Conservation (phyloP, 2,113 vertebrate species). For the Nibea albiflora region DNA sequence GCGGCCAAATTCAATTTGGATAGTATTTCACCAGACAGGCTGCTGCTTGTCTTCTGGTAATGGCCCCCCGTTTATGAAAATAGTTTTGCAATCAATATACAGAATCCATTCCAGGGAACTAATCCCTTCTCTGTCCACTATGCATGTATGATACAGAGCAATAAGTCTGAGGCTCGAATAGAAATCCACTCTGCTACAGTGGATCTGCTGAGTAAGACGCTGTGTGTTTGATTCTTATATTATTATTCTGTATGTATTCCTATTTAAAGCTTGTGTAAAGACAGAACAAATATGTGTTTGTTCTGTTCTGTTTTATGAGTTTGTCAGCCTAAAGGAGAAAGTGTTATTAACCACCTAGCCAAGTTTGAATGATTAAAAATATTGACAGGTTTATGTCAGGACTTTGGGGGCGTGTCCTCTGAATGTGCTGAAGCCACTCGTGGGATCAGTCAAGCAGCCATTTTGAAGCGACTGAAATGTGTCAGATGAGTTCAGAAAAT, state of each 20-base stretch:
- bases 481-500: too few relatives aligned
- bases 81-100: conserved; percentile 72
- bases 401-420: too few relatives aligned
- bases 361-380: too few relatives aligned
- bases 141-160: conserved; percentile 45
- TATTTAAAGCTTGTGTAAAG: neutral
- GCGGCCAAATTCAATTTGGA: conserved; percentile 63
- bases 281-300: too few relatives aligned
- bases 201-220: conserved; percentile 37
- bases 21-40: conserved; percentile 51
- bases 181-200: conserved; percentile 32
- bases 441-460: too few relatives aligned
- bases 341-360: too few relatives aligned
- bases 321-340: too few relatives aligned
- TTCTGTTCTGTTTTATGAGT: too few relatives aligned
- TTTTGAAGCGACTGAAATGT: too few relatives aligned
- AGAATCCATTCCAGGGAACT: conserved; percentile 61
- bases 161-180: conserved; percentile 41
- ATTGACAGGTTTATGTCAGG: too few relatives aligned
- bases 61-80: conserved; percentile 58
- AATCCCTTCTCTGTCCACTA: conserved; percentile 58
- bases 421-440: too few relatives aligned
- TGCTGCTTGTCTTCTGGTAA: conserved; percentile 62
- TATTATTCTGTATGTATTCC: neutral
- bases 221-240: conserved; percentile 3